Evolutionary conservation across 2,888 invertebrate species (phyloP), one percentile per base, ranked within the genome.

Genomic region (Stenoptilia bipunctidactyla): DNA sequence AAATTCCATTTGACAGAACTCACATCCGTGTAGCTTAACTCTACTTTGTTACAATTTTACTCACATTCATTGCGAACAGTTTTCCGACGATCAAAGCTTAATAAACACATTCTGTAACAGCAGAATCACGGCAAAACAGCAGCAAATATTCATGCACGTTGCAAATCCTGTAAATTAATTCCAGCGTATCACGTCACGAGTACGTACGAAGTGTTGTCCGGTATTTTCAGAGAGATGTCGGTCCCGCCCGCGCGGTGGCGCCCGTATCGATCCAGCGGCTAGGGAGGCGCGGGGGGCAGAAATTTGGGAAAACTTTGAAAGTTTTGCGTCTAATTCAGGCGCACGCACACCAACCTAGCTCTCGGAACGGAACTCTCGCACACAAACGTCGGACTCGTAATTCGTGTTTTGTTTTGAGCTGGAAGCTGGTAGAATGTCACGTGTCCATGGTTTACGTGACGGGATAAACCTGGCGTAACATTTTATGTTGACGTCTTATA

Each of bases 291-390:
- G 66, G 76, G 69, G 70, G 76, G 73, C 68, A 71, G 69, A 79
- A 83, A 83, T 82, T 83, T 82, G 82, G 83, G 83, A 83, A 83
- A 83, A 83, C 83, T 83, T 83, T 80, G 82, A 83, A 83, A 83
- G 83, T 83, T 83, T 82, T 75, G 74, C 83, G 82, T 83, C 82
- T 83, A 83, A 82, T 83, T 83, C 83, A 82, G 77, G 83, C 82
- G 79, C 80, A 79, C 83, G 77, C 83, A 83, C 83, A 83, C 80
- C 20, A 20, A 20, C 4, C 20, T 20, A 8, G 4, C 20, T 5
- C 20, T n/a, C n/a, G n/a, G 20, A 70, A 49, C 48, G 55, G 55
- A 53, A 56, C 66, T 61, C 51, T 53, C 52, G 57, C 63, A 61
- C 68, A 72, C 73, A 70, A 66, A 65, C 52, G 50, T 56, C 50